phyloP scores from a whole-genome alignment of 2,888 invertebrate genomes.

The Drosophila paranaensis region DNA sequence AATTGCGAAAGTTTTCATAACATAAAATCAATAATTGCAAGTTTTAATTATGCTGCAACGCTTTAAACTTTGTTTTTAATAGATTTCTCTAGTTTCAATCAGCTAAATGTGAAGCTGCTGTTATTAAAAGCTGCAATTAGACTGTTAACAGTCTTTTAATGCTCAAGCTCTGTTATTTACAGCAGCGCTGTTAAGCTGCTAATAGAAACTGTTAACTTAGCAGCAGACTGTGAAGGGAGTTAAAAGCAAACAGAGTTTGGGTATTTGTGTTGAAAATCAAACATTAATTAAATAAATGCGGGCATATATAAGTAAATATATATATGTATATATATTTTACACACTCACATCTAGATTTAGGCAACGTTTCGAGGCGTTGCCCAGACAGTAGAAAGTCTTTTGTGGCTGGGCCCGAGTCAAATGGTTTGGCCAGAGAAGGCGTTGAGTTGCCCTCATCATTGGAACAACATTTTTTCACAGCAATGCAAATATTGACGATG shows the following conservation, averaged over 20 bases:
- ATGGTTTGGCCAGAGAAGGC: constrained; percentile 56
- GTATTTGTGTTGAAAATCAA: not conserved
- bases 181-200: not conserved
- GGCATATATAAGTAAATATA: constrained; percentile 7
- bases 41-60: not conserved
- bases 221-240: no score
- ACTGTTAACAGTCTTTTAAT: not conserved
- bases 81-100: not conserved
- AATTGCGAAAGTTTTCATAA: not conserved
- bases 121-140: not conserved
- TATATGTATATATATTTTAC: not conserved
- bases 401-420: constrained; percentile 65
- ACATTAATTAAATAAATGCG: constrained; percentile 26
- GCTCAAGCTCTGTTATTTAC: not conserved
- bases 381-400: constrained; percentile 53
- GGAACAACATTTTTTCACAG: constrained; percentile 17
- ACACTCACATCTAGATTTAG: constrained; percentile 6
- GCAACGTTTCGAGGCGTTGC: constrained; percentile 53
- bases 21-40: not conserved
- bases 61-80: not conserved
- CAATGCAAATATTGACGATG: constrained; percentile 73
- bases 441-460: constrained; percentile 66
- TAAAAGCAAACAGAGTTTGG: not conserved
- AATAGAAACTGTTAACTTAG: not conserved
- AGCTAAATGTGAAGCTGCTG: not conserved